Evolutionary conservation across 2,797 vertebrate species (phyloP), one percentile per base, ranked within the genome.

Genomic region (Poeciliopsis turneri): DNA sequence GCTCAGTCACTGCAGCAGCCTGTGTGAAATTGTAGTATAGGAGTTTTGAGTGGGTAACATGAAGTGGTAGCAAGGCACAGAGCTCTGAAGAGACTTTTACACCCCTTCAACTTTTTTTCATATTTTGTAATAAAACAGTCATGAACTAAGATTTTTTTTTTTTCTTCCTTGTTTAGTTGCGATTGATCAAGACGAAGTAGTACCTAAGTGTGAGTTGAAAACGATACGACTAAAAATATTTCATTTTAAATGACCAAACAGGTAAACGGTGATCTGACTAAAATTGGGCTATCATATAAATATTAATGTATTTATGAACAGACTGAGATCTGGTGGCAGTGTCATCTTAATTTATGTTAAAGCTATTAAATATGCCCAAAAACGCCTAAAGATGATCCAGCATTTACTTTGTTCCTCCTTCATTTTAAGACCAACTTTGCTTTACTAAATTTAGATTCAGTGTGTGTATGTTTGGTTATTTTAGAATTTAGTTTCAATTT

Each of bases 41-140:
- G 55, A 39, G 49, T 59, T 75, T 55, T 82, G 69, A 87, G 70
- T 77, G 75, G 80, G 82, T 86, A 77, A 87, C 86, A 87, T 91
- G 85, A 77, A 84, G 74, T 88, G 77, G 74, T 80, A 78, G 84
- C 43, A 20, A 51, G n/a, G 25, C 16, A 41, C 51, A 25, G 25
- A 74, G 13, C 6, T 43, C 45, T 70, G 25, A 45, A 28, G 25
- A 41, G 33, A 36, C 15, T 12, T 23, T 41, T 25, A 68, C 9
- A 23, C 8, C 33, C 7, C 1, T 18, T 18, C 13, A 2, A 41
- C 41, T 20, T 25, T 23, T 66, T 23, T 39, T 39, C 33, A 39
- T 23, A 39, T 20, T 66, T 20, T 64, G 7, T 12, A 0, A 23
- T 11, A 15, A 66, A 23, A 43, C 39, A 15, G 23, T 4, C 39